Conservation (phyloP, 2,888 invertebrate species). For the Synergus japonicus region DNA sequence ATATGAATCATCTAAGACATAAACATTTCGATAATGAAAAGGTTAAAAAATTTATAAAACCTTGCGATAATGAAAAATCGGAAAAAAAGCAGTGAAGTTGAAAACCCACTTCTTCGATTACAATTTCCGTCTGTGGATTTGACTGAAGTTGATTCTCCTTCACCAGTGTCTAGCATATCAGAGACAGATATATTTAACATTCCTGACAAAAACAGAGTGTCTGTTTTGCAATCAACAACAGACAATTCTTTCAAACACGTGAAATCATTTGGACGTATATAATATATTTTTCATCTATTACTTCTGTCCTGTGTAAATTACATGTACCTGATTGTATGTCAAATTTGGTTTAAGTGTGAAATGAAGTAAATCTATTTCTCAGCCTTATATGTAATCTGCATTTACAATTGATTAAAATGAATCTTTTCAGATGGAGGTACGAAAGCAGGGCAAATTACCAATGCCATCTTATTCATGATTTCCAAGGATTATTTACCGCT, state of each 20-base stretch:
- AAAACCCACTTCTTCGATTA: too few species aligned
- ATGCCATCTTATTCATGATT: conserved; percentile 75
- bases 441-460: conserved; percentile 42
- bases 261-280: neutral
- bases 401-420: neutral
- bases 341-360: neutral
- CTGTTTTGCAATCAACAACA: neutral
- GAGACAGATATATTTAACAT: too few species aligned
- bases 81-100: too few species aligned
- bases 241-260: neutral
- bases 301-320: neutral
- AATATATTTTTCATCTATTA: neutral
- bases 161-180: too few species aligned
- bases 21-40: too few species aligned
- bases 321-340: neutral
- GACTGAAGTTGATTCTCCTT: too few species aligned
- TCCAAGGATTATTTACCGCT: conserved; percentile 43
- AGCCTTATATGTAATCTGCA: neutral
- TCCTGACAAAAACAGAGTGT: too few species aligned
- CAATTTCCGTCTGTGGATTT: too few species aligned
- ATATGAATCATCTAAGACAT: too few species aligned
- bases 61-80: too few species aligned
- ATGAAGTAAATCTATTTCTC: neutral
- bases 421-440: conserved; percentile 31
- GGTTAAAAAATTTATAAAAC: too few species aligned